Conservation (phyloP, 2,797 vertebrate genomes). For the Propithecus perrieri region DNA sequence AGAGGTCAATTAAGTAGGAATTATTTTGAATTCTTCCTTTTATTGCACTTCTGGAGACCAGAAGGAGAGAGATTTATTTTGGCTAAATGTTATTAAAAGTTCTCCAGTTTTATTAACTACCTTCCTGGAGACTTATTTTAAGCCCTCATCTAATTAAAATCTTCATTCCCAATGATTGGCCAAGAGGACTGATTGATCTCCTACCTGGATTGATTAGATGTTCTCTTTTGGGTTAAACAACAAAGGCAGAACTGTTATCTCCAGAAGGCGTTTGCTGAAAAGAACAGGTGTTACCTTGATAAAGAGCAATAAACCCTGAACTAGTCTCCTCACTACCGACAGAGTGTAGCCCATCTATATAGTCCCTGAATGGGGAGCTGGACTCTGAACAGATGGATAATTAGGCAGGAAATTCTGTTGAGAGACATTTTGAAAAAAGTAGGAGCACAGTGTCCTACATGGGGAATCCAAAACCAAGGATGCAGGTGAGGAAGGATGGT, state of each 20-base stretch:
- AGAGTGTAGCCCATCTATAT: not conserved
- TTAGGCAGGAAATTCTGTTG: constrained; percentile 41
- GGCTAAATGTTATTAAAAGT: constrained; percentile 40
- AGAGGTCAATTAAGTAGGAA: constrained; percentile 23
- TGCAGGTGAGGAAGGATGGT: not conserved
- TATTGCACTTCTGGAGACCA: not conserved
- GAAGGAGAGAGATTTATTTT: not conserved
- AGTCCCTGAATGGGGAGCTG: not conserved
- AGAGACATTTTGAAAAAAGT: not conserved
- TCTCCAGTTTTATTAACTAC: constrained; percentile 47
- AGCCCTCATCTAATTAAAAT: constrained; percentile 48
- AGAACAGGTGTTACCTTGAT: constrained; percentile 24
- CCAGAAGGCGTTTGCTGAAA: not conserved
- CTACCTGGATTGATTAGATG: not conserved
- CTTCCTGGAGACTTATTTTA: constrained; percentile 32
- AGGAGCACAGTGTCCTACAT: not conserved
- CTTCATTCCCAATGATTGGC: not conserved
- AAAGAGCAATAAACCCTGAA: constrained; percentile 1
- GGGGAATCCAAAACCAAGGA: not conserved
- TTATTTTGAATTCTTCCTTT: constrained; percentile 16
- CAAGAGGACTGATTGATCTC: not conserved
- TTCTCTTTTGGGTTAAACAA: constrained; percentile 31
- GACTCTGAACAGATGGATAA: constrained; percentile 35
- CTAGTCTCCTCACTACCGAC: not conserved
- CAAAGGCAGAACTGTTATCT: constrained; percentile 20